Base-by-base conservation (phyloP, 2,797 vertebrate species). In the Neopelma chrysocephalum region DNA sequence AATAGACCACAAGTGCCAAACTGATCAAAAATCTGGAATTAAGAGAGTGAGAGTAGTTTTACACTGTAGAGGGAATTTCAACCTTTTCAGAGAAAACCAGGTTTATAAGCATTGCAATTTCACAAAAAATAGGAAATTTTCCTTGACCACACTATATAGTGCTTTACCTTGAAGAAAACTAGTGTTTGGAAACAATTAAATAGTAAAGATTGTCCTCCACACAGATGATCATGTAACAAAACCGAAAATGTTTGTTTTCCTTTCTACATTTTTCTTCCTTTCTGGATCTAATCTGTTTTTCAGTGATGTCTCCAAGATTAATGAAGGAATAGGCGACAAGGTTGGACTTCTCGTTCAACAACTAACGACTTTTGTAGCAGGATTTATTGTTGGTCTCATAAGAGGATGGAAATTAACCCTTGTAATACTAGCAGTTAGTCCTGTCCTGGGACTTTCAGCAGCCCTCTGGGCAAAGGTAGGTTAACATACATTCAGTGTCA, bases 381-480 rank as follows among this genome's bases (percentile, higher is more conserved):
- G 98, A 79, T 98, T 99, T 92, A 6, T 99, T 96, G 97, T 99
- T 51, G 99, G 99, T 58, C 99, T 99, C 92, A 34, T 64, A 94
- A 96, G 98, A 97, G 99, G 99, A 89, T 99, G 99, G 99, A 99
- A 99, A 95, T 97, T 99, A 90, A 99, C 99, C 22, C 98, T 99
- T 15, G 99, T 99, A 93, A 99, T 99, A 95, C 95, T 99, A 86
- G 98, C 99, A 58, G 94, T 99, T 93, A 99, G 99, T 93, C 99
- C 99, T 23, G 95, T 98, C 25, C 97, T 99, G 62, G 99, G 98
- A 32, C 34, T 99, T 23, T 99, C 99, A 12, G 98, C 98, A 20
- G 99, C 97, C 4, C 0, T 99, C 70, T 99, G 99, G 97, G 98
- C 98, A 90, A 99, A 98, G 98, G 99, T 99, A 91, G 57, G 97